Evolutionary conservation across 2,888 invertebrate genomes (phyloP).

Genomic region (Cristatella mucedo): DNA sequence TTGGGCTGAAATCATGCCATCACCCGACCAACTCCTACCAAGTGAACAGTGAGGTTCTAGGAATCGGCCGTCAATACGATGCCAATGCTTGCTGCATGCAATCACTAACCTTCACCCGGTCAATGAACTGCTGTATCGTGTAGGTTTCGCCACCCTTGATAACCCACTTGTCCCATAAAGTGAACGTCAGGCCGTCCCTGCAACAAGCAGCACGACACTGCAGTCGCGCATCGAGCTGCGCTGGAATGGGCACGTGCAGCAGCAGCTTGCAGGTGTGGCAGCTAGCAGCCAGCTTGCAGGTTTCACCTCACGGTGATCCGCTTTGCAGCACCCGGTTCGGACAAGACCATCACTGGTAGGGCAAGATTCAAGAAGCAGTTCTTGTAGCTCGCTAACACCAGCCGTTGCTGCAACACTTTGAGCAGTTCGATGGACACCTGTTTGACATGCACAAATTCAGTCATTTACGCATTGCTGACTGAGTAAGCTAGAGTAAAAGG

Average conservation of each 20-base stretch:
- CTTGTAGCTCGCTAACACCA: conserved; percentile 21
- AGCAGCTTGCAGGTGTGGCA: neutral
- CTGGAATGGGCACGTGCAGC: neutral
- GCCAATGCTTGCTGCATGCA: neutral
- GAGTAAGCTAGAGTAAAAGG: too few species aligned
- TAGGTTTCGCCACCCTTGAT: conserved; percentile 26
- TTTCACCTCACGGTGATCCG: conserved; percentile 23
- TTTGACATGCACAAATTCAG: too few species aligned
- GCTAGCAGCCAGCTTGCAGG: conserved; percentile 11
- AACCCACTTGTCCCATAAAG: conserved; percentile 38
- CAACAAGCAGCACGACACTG: conserved; percentile 1
- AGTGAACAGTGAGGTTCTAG: too few species aligned
- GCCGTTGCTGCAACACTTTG: conserved; percentile 22
- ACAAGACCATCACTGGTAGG: conserved; percentile 30
- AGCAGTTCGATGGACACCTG: conserved; percentile 31
- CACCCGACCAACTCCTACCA: neutral
- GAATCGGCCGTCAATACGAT: too few species aligned
- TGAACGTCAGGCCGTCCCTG: conserved; percentile 20
- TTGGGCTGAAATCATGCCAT: too few species aligned
- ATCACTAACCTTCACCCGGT: conserved; percentile 26
- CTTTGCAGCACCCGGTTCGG: conserved; percentile 31
- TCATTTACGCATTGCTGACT: too few species aligned
- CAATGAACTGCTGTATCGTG: conserved; percentile 31
- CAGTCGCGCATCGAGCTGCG: neutral
- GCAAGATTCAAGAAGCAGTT: conserved; percentile 38